Conservation (phyloP, 2,797 vertebrate genomes). For the Psittacula echo region DNA sequence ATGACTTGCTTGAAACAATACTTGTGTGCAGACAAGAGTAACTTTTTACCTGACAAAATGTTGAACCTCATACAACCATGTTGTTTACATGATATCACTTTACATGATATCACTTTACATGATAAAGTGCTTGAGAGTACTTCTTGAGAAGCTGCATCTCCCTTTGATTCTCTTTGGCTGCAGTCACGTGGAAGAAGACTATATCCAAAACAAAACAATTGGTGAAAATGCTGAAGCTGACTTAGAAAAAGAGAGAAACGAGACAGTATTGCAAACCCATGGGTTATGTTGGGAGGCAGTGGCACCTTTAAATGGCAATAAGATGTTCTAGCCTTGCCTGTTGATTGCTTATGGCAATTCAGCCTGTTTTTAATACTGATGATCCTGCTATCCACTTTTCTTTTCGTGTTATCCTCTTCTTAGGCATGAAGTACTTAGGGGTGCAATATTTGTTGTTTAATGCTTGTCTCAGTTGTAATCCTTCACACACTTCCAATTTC, state of each 20-base stretch:
- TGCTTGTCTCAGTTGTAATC: not conserved
- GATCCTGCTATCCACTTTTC: not conserved
- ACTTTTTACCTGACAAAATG: not conserved
- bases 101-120: no score
- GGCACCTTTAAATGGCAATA: not conserved
- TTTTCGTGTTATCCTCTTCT: not conserved
- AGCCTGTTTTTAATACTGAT: not conserved
- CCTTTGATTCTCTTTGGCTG: not conserved
- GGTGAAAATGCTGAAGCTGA: not conserved
- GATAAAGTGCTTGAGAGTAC: not conserved
- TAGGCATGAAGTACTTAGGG: no score
- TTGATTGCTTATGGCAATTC: not conserved
- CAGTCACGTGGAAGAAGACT: accelerated
- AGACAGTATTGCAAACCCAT: accelerated
- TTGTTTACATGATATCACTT: no score
- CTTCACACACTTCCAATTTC: accelerated
- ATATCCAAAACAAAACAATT: not conserved
- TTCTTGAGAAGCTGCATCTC: not conserved
- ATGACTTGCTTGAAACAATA: not conserved
- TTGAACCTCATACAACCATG: accelerated
- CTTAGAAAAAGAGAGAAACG: not conserved
- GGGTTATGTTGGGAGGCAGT: not conserved
- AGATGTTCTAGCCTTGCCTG: not conserved
- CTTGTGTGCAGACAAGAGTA: not conserved
- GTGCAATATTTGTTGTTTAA: not conserved